Base-by-base conservation (phyloP, 2,888 invertebrate species). In the Spisula subtruncata region DNA sequence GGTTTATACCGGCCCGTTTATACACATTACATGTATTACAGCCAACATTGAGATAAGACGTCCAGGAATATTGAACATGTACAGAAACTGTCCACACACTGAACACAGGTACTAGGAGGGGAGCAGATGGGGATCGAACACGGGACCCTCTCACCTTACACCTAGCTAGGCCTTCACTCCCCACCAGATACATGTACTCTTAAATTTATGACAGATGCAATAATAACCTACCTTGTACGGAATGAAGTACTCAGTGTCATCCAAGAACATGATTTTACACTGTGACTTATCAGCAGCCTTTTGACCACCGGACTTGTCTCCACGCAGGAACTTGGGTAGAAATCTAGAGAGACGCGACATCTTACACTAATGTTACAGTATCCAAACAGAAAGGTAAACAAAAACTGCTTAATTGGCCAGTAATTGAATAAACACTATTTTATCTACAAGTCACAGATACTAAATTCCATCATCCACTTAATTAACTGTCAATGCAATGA, bases 291-390 rank as follows among this genome's bases (percentile, higher is more conserved):
- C 91, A n/a, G 91, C 93, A n/a, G 88, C 46, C 48, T 90, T 89
- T 35, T 85, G 90, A 85, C 71, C 82, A 54, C 89, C 86, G 29
- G 85, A 81, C 83, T 94, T 94, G 41, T 94, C 95, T 60, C 94
- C 93, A 87, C 95, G 89, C 25, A 96, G 91, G 87, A 96, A 94
- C 92, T 93, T 94, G 25, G 96, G 96, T 54, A 96, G 83, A 86
- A 96, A 94, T 81, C 94, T 91, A 18, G 95, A 95, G 29, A 95
- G 90, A 56, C 95, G 71, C 18, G 92, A 89, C 92, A 92, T 92
- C 56, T 83, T 81, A 6, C 18, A 56, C 25, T 12, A 0, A 20
- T 35, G 18, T 14, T 46, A 25, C 18, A 25, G 46, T 48, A 81
- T 79, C 79, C 32, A 79, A 8, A 66, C 60, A 66, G 25, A 25